phyloP scores from a whole-genome alignment of 2,888 invertebrate species.

The Heliothis peltigera region DNA sequence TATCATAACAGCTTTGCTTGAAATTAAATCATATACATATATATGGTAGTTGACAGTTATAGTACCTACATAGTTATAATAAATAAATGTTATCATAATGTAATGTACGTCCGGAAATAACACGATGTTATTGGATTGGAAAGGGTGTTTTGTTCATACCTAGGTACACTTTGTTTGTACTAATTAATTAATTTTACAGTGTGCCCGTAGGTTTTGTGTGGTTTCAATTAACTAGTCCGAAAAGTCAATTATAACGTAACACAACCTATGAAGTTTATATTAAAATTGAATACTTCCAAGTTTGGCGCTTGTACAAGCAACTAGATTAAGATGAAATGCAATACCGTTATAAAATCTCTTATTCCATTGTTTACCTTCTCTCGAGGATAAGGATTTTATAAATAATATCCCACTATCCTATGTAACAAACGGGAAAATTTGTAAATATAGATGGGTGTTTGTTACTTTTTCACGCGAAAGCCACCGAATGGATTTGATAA shows the following conservation, averaged over 20 bases:
- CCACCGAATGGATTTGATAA: no score
- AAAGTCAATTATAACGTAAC: constrained; percentile 9
- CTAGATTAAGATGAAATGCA: not conserved
- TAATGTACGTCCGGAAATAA: not conserved
- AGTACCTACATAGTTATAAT: no score
- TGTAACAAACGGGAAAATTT: no score
- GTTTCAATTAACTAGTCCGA: constrained; percentile 10
- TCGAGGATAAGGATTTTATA: constrained; percentile 2
- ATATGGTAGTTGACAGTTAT: no score
- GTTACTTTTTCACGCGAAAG: no score
- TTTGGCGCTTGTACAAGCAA: not conserved
- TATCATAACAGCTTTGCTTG: constrained; percentile 75
- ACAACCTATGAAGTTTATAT: constrained; percentile 10
- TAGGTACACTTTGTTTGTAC: not conserved
- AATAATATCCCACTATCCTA: not conserved
- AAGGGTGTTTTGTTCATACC: not conserved
- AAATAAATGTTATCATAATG: not conserved
- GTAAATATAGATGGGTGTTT: no score
- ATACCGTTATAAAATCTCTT: not conserved
- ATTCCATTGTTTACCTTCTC: not conserved
- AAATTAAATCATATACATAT: no score
- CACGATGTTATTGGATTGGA: not conserved
- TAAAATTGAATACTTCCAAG: constrained; percentile 16
- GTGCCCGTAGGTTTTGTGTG: not conserved
- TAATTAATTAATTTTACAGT: constrained; percentile 5